Conservation (phyloP, 1,140 invertebrate genomes). For the Anoplophora glabripennis region DNA sequence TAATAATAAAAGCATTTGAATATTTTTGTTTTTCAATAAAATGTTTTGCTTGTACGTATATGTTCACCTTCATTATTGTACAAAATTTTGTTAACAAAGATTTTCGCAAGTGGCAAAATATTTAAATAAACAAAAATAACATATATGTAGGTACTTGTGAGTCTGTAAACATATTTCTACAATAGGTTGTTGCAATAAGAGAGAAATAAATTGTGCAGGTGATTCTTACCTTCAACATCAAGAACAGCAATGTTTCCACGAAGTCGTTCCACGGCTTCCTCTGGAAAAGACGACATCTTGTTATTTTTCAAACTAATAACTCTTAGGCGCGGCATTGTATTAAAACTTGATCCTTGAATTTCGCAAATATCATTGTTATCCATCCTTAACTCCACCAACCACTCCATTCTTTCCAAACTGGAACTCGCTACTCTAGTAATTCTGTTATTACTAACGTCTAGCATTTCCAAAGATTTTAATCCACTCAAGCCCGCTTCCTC, state of each 20-base stretch:
- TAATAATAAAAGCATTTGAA: too few relatives aligned
- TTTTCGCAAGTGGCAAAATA: too few relatives aligned
- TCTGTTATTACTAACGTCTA: conserved; percentile 76
- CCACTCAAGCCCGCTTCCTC: conserved; percentile 69
- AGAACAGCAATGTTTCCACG: conserved; percentile 77
- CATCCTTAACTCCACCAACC: conserved; percentile 79
- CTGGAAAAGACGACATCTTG: conserved; percentile 69
- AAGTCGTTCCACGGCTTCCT: conserved; percentile 71
- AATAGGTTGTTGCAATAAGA: too few relatives aligned
- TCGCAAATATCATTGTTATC: conserved; percentile 72
- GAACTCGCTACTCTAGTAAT: conserved; percentile 65
- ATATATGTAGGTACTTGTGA: too few relatives aligned
- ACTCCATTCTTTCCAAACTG: conserved; percentile 68
- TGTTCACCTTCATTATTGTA: too few relatives aligned
- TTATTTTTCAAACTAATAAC: conserved; percentile 78
- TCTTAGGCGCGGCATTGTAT: conserved; percentile 75
- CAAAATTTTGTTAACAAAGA: too few relatives aligned
- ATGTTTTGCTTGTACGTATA: too few relatives aligned
- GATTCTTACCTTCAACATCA: conserved; percentile 74
- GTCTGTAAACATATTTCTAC: too few relatives aligned
- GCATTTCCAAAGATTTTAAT: conserved; percentile 72
- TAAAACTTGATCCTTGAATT: conserved; percentile 70
- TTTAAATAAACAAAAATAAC: too few relatives aligned
- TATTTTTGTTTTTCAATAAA: too few relatives aligned
- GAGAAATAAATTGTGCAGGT: too few relatives aligned